A percentile compares a stretch with the other conserved stretches of the same genome.
Conservation (phyloP, 2,113 vertebrate genomes). For the Epinephelus fuscoguttatus region DNA sequence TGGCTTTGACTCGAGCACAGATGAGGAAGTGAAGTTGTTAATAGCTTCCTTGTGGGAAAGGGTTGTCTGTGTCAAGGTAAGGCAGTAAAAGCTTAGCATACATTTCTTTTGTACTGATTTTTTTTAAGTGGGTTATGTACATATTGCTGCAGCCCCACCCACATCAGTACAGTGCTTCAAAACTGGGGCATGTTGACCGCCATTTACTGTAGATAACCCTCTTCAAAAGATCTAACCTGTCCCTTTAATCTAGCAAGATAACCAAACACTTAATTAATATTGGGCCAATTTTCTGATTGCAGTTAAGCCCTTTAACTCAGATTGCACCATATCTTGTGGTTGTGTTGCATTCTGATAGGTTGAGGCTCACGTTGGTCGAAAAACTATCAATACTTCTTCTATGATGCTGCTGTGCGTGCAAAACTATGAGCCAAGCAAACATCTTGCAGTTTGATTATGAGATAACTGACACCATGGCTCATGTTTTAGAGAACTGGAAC, state of each 20-base stretch:
- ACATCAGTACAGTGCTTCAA: too few relatives aligned
- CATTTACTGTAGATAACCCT: too few relatives aligned
- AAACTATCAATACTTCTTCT: neutral
- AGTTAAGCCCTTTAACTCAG: neutral
- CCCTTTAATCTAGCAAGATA: neutral
- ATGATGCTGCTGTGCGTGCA: neutral
- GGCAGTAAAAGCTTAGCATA: too few relatives aligned
- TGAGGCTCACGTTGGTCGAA: neutral
- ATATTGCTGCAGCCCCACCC: too few relatives aligned
- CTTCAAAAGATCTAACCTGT: too few relatives aligned
- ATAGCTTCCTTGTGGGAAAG: too few relatives aligned
- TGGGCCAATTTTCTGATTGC: neutral
- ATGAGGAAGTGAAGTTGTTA: too few relatives aligned
- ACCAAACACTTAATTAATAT: neutral
- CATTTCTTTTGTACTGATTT: too few relatives aligned
- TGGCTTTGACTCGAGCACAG: too few relatives aligned
- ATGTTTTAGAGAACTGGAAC: neutral
- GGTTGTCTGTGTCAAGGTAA: too few relatives aligned
- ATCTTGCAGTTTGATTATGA: neutral
- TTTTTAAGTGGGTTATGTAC: too few relatives aligned
- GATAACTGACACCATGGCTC: neutral
- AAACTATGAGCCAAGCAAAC: neutral
- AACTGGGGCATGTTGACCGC: too few relatives aligned
- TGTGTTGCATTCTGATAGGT: neutral
- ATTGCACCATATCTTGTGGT: neutral